These are phyloP conservation scores for Burhinus bistriatus DNA, from an alignment of 2,113 vertebrate genomes.

Conservation along the genomic window DNA sequence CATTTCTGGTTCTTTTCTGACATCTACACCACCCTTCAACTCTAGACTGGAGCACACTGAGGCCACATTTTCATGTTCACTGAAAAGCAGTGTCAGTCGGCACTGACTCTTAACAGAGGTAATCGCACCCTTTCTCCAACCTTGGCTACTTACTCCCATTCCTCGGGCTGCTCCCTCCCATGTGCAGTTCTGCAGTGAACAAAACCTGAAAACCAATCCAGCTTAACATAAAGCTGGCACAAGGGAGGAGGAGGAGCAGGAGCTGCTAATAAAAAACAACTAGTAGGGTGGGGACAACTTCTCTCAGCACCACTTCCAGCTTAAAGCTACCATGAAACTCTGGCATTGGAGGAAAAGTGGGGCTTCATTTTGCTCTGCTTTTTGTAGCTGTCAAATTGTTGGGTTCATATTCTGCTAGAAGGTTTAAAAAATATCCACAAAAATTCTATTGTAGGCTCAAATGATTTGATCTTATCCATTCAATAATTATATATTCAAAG, in stretches of 20 bases:
- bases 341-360: not conserved
- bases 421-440: not conserved
- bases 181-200: not conserved
- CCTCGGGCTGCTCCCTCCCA: not conserved
- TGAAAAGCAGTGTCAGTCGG: not conserved
- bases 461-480: not conserved
- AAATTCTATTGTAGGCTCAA: not conserved
- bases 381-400: not conserved
- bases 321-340: not conserved
- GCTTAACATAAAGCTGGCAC: not conserved
- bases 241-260: not conserved
- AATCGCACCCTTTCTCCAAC: not conserved
- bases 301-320: not conserved
- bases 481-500: not conserved
- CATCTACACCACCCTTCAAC: not conserved
- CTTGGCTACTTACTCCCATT: not conserved
- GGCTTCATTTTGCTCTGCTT: not conserved
- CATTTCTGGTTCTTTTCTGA: not conserved
- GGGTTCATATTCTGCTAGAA: not conserved
- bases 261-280: not conserved
- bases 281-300: slow-evolving; percentile 1
- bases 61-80: not conserved
- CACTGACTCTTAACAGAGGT: rapidly evolving
- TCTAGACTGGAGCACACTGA: rapidly evolving
- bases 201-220: not conserved